Percentiles rank a stretch among this genome's conserved stretches.
Conservation (phyloP, 2,888 invertebrate genomes). For the Tortrix viridana region DNA sequence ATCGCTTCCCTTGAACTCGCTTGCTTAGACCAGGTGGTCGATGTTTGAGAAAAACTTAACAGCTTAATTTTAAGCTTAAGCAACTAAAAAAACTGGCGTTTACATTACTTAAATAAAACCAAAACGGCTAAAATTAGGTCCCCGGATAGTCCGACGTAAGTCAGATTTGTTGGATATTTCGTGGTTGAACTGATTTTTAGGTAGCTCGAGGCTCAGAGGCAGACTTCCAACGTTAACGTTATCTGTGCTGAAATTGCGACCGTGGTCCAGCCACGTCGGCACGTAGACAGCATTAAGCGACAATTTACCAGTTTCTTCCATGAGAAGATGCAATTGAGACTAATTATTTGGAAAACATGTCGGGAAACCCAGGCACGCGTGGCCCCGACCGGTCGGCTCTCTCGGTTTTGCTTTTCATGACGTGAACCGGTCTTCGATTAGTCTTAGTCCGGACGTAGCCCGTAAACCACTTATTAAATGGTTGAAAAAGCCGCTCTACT, state of each 20-base stretch:
- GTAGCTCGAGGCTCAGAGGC: too few relatives aligned
- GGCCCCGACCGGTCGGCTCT: conserved; percentile 43
- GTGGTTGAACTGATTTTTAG: too few relatives aligned
- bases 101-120: not conserved
- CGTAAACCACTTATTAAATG: conserved; percentile 26
- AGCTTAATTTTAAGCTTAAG: too few relatives aligned
- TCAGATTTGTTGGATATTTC: too few relatives aligned
- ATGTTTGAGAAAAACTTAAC: too few relatives aligned
- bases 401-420: conserved; percentile 44
- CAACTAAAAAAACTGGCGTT: too few relatives aligned
- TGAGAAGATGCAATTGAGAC: conserved; percentile 36
- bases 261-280: not conserved
- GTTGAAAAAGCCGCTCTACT: conserved; percentile 7
- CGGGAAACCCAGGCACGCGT: conserved; percentile 37
- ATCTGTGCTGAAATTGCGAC: conserved; percentile 20
- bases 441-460: conserved; percentile 25
- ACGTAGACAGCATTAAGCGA: conserved; percentile 9
- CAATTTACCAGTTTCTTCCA: conserved; percentile 24
- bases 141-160: too few relatives aligned
- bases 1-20: too few relatives aligned
- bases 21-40: too few relatives aligned
- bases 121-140: too few relatives aligned
- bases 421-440: conserved; percentile 22
- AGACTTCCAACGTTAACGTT: not conserved
- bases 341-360: conserved; percentile 44